These are phyloP conservation scores for Graptemys geographica DNA, from an alignment of 2,797 vertebrate genomes.

Conservation along the genomic window DNA sequence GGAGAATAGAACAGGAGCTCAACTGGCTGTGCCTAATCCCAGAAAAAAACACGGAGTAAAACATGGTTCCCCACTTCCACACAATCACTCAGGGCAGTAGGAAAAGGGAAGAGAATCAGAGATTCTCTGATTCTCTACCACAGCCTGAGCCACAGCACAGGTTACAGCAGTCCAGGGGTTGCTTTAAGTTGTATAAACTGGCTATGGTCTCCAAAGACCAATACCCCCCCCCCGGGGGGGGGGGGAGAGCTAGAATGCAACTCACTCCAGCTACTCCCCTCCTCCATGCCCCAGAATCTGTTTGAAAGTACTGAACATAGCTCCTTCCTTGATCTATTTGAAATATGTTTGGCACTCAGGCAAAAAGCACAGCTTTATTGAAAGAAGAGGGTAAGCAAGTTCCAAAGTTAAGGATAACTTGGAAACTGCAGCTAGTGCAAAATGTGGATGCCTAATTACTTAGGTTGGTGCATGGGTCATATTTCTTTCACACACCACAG, in stretches of 20 bases:
- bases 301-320: neutral
- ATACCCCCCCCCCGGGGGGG: fast-evolving
- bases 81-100: neutral
- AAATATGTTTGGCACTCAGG: neutral
- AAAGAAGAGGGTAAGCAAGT: neutral
- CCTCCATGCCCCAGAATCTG: neutral
- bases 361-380: neutral
- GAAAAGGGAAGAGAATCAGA: neutral
- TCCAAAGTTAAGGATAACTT: neutral
- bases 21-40: neutral
- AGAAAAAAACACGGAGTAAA: neutral
- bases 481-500: neutral
- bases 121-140: no score
- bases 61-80: neutral
- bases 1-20: neutral
- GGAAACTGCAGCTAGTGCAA: neutral
- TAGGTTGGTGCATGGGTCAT: neutral
- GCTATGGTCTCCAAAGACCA: neutral
- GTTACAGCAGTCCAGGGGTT: no score
- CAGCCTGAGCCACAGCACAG: no score
- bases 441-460: neutral
- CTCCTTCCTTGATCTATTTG: neutral
- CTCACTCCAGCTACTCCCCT: neutral
- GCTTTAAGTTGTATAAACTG: neutral
- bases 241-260: neutral